Percentiles rank a stretch among this genome's conserved stretches.
These are phyloP conservation scores for Platyscelio sp. DNA, from an alignment of 2,888 invertebrate species.

Conservation along the genomic window DNA sequence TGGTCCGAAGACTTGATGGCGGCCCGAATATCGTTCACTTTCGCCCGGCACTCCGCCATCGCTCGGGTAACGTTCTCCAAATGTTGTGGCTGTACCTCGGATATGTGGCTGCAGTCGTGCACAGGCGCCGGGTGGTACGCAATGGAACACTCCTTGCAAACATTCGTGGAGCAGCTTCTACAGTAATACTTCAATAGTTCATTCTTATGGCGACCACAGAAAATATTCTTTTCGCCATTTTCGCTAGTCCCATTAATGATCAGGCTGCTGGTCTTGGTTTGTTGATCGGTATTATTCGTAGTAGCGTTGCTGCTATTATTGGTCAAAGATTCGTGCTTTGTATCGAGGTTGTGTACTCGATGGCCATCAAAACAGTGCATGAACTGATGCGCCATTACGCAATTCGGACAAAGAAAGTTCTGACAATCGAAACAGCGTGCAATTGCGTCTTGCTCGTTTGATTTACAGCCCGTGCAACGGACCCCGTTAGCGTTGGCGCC, in stretches of 20 bases:
- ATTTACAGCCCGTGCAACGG: constrained; percentile 98
- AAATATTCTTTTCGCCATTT: constrained; percentile 86
- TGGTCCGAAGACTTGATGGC: constrained; percentile 95
- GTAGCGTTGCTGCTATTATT: constrained; percentile 46
- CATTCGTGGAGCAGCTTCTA: constrained; percentile 95
- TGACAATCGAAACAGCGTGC: constrained; percentile 98
- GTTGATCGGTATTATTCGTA: constrained; percentile 75
- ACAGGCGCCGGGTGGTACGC: constrained; percentile 93
- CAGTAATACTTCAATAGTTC: constrained; percentile 97
- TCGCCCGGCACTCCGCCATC: constrained; percentile 94
- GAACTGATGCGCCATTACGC: constrained; percentile 99
- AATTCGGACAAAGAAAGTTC: constrained; percentile 97
- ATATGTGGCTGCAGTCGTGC: constrained; percentile 95
- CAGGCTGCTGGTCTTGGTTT: constrained; percentile 68
- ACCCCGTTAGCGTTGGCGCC: constrained; percentile 92
- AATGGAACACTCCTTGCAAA: constrained; percentile 97
- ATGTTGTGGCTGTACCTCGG: constrained; percentile 93
- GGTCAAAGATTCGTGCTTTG: constrained; percentile 86
- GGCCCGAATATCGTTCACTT: constrained; percentile 94
- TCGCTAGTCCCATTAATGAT: constrained; percentile 82
- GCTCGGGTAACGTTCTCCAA: constrained; percentile 93
- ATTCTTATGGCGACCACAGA: constrained; percentile 95
- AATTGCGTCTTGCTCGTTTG: constrained; percentile 96
- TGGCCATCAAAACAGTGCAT: constrained; percentile 99
- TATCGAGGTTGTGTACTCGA: constrained; percentile 92